A percentile compares a stretch with the other conserved stretches of the same genome.
phyloP scores from a whole-genome alignment of 2,888 invertebrate species.

The Nemurella pictetii region DNA sequence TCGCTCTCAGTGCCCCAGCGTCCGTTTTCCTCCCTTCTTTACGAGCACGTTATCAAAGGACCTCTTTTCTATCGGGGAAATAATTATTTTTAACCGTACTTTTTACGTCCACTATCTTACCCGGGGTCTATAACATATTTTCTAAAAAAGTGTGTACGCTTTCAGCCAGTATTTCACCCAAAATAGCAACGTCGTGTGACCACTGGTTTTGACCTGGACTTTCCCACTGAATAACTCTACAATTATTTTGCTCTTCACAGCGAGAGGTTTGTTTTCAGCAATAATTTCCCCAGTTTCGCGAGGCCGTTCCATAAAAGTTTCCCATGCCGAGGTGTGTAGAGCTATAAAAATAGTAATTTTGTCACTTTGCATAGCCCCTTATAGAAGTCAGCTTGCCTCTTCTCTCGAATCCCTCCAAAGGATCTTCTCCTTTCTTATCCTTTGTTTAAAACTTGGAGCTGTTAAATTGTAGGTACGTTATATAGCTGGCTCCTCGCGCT shows the following conservation, averaged over 20 bases:
- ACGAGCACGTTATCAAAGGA: background rate
- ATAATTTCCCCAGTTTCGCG: no score
- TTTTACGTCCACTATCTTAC: background rate
- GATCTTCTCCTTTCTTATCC: background rate
- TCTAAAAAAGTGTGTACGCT: background rate
- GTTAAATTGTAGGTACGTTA: background rate
- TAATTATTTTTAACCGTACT: background rate
- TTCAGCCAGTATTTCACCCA: background rate
- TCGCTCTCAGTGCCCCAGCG: background rate
- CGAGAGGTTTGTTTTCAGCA: background rate
- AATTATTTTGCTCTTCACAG: background rate
- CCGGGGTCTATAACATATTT: background rate
- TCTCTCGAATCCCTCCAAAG: background rate
- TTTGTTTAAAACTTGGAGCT: background rate
- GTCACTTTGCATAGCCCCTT: background rate
- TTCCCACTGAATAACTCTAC: background rate
- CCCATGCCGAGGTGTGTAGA: background rate
- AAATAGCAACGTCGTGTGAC: no score
- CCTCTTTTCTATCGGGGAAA: slow-evolving; percentile 1
- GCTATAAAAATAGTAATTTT: background rate
- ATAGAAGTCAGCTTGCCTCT: background rate
- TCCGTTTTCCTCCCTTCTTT: background rate
- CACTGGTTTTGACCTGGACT: no score
- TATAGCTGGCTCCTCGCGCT: background rate
- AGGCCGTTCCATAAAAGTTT: background rate